Evolutionary conservation across 1,140 invertebrate species (phyloP).

Genomic region (Eriocheir sinensis): DNA sequence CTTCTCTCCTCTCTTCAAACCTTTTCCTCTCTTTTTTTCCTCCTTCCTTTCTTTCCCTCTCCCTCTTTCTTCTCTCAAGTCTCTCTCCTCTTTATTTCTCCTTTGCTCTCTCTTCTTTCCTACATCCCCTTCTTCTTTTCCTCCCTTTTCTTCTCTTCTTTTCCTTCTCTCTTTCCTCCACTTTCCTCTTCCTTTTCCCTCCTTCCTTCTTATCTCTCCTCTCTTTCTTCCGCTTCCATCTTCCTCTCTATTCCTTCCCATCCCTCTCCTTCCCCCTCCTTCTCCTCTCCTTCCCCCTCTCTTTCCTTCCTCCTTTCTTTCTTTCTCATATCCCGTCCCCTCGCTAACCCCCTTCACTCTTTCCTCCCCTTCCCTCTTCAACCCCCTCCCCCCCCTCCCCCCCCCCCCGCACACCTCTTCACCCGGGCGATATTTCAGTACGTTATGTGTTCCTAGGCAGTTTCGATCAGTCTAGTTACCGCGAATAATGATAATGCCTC

Average conservation of each 20-base stretch:
- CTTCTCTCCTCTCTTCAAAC: neutral
- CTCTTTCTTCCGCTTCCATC: neutral
- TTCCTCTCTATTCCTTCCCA: neutral
- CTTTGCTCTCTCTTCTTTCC: no score
- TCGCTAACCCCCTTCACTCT: neutral
- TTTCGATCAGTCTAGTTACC: slow-evolving; percentile 15
- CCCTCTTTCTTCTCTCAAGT: neutral
- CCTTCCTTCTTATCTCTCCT: neutral
- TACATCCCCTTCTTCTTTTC: neutral
- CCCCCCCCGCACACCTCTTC: neutral
- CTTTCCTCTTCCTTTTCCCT: neutral
- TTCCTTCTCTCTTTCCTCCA: no score
- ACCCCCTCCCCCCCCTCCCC: neutral
- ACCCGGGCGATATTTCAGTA: neutral
- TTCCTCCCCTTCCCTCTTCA: neutral
- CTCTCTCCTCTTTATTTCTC: neutral
- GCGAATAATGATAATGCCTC: slow-evolving; percentile 25
- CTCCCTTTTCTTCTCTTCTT: neutral
- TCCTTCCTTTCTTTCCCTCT: slow-evolving; percentile 12
- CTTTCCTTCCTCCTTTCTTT: neutral
- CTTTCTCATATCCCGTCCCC: neutral
- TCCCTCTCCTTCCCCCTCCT: neutral
- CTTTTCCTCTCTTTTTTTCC: neutral
- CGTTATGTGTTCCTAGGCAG: neutral
- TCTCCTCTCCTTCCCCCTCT: neutral